Percentiles rank a stretch among this genome's conserved stretches.
Conservation (phyloP, 2,888 invertebrate species). For the Drosophila sordidula region DNA sequence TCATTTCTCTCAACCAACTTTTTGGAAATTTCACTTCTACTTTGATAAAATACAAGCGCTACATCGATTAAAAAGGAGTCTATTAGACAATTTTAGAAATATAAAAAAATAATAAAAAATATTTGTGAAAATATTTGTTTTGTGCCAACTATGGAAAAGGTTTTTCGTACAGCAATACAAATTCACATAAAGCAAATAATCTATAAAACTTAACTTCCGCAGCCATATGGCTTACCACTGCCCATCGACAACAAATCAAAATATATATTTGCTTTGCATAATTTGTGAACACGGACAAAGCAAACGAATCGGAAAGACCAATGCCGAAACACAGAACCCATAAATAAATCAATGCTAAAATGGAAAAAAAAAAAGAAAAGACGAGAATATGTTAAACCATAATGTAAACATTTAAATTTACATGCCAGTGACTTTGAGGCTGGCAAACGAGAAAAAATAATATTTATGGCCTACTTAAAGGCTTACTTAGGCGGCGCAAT, state of each 20-base stretch:
- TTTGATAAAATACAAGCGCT: no score
- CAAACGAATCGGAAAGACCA: conserved; percentile 16
- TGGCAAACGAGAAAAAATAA: conserved; percentile 9
- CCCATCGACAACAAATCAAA: conserved; percentile 37
- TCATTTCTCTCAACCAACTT: no score
- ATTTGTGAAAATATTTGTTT: not conserved
- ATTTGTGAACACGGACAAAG: conserved; percentile 41
- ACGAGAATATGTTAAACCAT: conserved; percentile 49
- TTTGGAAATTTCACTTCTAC: no score
- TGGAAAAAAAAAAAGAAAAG: conserved; percentile 20
- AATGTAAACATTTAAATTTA: conserved; percentile 60
- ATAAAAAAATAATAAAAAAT: not conserved
- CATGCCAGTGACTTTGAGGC: conserved; percentile 31
- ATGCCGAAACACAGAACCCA: conserved; percentile 24
- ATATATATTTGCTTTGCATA: conserved; percentile 57
- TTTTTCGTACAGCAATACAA: not conserved
- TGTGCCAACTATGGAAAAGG: not conserved
- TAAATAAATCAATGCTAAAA: conserved; percentile 62
- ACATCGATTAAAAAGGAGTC: not conserved
- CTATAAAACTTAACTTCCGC: not conserved
- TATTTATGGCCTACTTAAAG: conserved; percentile 67
- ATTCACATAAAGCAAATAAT: conserved; percentile 2
- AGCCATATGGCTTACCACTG: not conserved
- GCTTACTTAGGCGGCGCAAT: conserved; percentile 46
- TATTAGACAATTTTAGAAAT: not conserved